Evolutionary conservation across 2,113 vertebrate genomes (phyloP), one percentile per base, ranked within the genome.

Genomic region (Eretmochelys imbricata): DNA sequence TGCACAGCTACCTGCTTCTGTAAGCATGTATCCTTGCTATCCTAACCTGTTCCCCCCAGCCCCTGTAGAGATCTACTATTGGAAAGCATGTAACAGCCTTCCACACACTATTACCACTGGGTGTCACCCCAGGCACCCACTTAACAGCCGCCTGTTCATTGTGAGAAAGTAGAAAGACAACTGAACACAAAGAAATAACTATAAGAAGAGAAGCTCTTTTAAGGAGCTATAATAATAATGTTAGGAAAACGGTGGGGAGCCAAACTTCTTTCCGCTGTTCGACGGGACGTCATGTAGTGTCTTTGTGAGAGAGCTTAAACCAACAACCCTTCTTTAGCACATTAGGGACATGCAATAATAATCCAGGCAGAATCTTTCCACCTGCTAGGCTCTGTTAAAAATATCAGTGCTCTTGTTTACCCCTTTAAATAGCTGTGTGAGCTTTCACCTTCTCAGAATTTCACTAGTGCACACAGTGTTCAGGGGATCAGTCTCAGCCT

Each of bases 91-190:
- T 51, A 51, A 53, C 79, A 53, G 7, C 79, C 50, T 80, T 85
- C 11, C 76, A 76, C 87, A 90, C 76, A 54, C 94, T 90, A 80
- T 84, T 57, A 46, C 96, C 97, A 94, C 96, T 95, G 87, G 97
- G 96, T 96, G 96, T 97, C 97, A 90, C 96, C 87, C 92, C 93
- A 95, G 93, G 87, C 96, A 96, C 93, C 87, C 72, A 91, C 93
- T 92, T 86, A 53, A 88, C 92, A 65, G 69, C 59, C 3, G 0
- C 57, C 59, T 85, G 38, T 88, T 85, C 94, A 85, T 91, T 89
- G 89, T 94, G 93, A 94, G 92, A 93, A 29, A 48, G 42, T 92
- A 94, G 93, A 93, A 35, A 42, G 49, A 35, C 69, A 2, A 75
- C 75, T 42, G 14, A 91, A 79, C 86, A 85, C 65, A n/a, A 49